Base-by-base conservation (phyloP, 2,888 invertebrate species). In the Eupithecia centaureata region DNA sequence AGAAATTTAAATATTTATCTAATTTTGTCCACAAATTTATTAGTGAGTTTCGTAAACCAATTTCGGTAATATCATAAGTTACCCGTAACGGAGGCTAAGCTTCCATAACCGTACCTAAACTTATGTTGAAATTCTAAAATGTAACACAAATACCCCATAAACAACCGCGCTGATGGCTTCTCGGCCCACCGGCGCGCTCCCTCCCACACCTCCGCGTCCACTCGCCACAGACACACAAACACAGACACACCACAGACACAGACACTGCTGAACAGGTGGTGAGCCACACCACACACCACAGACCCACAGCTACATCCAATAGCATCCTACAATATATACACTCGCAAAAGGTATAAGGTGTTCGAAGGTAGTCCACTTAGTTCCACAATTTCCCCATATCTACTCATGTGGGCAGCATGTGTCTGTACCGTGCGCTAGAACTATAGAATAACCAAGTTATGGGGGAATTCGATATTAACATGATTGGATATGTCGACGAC, bases 141-240 rank as follows among this genome's bases (percentile, higher is more conserved):
- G 72, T 67, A 72, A 67, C 71, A 63, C 74, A 72, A 68, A 73
- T 75, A 67, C 70, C 70, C 30, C 73, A 70, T 68, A 68, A 74
- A 74, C 66, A 51, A 65, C 61, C 33, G 32, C 5, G 56, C 63
- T 61, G 69, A 63, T 70, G 63, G 61, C 63, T 42, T 54, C 47
- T 28, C 67, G 52, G 64, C 68, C 67, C 67, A 70, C 70, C 70
- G n/a, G 58, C 64, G 35, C 67, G 7, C n/a, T 42, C 4, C 18
- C 15, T 27, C 13, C 27, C 65, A 35, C 61, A 42, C 58, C n/a
- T 8, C 47, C 28, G 22, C 32, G 0, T 5, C 0, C 18, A n/a
- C 18, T 1, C 7, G 18, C 47, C 22, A 47, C 47, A 47, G 47
- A 10, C n/a, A n/a, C n/a, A n/a, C n/a, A n/a, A n/a, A n/a, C 0